These are phyloP conservation scores for Oncorhynchus nerka DNA, from an alignment of 2,113 vertebrate genomes.

Conservation along the genomic window DNA sequence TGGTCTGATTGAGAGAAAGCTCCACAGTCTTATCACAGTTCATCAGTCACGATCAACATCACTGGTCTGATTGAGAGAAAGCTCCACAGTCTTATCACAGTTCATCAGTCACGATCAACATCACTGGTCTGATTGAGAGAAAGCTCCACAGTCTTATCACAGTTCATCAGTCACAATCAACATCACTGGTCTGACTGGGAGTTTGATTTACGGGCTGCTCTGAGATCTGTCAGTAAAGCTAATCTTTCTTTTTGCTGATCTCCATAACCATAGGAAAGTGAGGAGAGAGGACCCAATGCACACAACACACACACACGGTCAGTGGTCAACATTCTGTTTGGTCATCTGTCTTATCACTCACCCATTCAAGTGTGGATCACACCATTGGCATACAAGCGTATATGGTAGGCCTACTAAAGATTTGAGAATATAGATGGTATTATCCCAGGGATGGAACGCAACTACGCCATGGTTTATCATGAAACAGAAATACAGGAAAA, in stretches of 20 bases:
- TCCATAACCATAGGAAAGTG: not conserved
- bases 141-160: too few species aligned
- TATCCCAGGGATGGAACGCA: not conserved
- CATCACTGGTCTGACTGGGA: not conserved
- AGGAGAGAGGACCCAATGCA: not conserved
- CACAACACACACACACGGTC: too few species aligned
- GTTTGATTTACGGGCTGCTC: not conserved
- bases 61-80: not conserved
- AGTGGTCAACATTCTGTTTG: not conserved
- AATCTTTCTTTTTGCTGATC: not conserved
- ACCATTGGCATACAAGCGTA: not conserved
- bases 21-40: not conserved
- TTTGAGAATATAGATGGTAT: not conserved
- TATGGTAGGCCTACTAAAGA: not conserved
- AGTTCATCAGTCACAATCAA: too few species aligned
- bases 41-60: not conserved
- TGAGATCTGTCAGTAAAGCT: not conserved
- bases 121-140: not conserved
- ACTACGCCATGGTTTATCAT: not conserved
- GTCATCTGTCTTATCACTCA: not conserved
- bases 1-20: not conserved
- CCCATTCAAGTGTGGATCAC: not conserved
- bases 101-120: not conserved
- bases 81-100: not conserved
- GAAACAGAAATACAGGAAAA: not conserved